Conservation (phyloP, 2,113 vertebrate species). For the Emydura subglobosa region DNA sequence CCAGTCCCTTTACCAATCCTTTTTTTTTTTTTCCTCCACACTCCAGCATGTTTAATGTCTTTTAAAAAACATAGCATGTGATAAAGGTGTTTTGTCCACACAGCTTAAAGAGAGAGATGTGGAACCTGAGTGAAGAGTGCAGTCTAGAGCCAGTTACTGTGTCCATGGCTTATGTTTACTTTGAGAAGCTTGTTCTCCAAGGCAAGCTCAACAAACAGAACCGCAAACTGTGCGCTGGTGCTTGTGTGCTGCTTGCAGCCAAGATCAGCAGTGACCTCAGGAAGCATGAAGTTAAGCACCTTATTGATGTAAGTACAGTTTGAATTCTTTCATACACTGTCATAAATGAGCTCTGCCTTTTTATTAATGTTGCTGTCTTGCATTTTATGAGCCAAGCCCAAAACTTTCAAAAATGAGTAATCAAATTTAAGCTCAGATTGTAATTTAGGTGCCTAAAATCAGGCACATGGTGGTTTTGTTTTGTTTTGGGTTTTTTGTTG, state of each 20-base stretch:
- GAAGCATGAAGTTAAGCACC: conserved; percentile 94
- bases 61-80: not conserved
- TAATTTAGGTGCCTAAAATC: not conserved
- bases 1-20: not conserved
- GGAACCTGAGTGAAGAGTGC: conserved; percentile 89
- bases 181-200: conserved; percentile 97
- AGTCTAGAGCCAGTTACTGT: conserved; percentile 91
- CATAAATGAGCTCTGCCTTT: not conserved
- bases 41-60: not conserved
- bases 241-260: conserved; percentile 93
- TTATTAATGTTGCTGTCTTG: not conserved
- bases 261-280: conserved; percentile 98
- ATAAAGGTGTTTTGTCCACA: not conserved
- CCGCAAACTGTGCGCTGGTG: conserved; percentile 96
- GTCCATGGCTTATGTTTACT: conserved; percentile 97
- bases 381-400: not conserved
- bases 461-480: not conserved
- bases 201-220: conserved; percentile 97
- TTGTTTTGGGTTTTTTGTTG: not conserved
- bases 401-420: not conserved
- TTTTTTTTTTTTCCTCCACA: not conserved
- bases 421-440: not conserved
- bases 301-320: conserved; percentile 91
- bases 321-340: not conserved
- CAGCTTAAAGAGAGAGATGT: conserved; percentile 96